Conservation (phyloP, 2,888 invertebrate genomes). For the Hoplodrina ambigua region DNA sequence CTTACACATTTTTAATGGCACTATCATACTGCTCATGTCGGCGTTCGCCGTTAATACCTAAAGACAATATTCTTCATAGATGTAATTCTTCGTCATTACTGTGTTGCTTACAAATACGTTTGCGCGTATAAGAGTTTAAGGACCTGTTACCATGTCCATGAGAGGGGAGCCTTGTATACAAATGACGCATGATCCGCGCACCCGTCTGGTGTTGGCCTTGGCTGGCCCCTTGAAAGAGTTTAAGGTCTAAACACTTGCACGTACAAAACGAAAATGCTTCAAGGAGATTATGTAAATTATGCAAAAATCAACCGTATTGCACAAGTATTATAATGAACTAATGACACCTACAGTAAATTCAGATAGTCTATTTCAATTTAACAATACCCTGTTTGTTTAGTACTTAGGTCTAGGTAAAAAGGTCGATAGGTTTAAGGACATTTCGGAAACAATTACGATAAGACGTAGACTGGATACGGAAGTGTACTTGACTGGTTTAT, state of each 20-base stretch:
- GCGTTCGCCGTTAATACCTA: conserved; percentile 41
- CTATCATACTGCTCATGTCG: conserved; percentile 18
- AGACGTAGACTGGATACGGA: not conserved
- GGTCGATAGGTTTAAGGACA: conserved; percentile 23
- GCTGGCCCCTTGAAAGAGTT: too few species aligned
- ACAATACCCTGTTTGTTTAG: conserved; percentile 1
- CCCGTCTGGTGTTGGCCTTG: too few species aligned
- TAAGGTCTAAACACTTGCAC: too few species aligned
- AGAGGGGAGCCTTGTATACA: too few species aligned
- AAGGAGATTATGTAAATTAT: not conserved
- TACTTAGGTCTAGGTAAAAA: conserved; percentile 8
- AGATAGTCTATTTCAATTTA: not conserved
- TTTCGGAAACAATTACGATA: conserved; percentile 16
- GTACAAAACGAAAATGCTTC: too few species aligned
- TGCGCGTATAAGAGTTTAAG: not conserved
- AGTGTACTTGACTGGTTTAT: not conserved
- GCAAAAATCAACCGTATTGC: conserved; percentile 8
- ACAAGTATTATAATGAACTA: not conserved
- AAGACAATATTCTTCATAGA: conserved; percentile 9
- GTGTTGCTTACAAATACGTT: not conserved
- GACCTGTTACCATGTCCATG: not conserved
- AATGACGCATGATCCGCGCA: too few species aligned
- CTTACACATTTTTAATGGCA: not conserved
- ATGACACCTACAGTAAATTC: not conserved
- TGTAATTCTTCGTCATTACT: conserved; percentile 14